Conservation (phyloP, 2,797 vertebrate genomes). For the Helicolenus hilgendorfi region DNA sequence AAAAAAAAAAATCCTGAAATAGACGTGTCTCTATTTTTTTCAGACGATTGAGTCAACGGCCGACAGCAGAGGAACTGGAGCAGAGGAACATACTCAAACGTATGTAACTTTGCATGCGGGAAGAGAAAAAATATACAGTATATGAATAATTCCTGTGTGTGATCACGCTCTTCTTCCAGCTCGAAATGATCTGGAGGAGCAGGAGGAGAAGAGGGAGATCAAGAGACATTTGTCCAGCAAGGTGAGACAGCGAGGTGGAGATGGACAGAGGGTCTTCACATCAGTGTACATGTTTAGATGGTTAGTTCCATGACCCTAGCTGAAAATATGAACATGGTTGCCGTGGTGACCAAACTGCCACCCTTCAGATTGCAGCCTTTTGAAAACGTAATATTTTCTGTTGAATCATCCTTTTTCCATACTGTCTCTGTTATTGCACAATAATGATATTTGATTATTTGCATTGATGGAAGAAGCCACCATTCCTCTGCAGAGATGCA, state of each 20-base stretch:
- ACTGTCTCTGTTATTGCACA: neutral
- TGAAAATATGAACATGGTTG: constrained; percentile 25
- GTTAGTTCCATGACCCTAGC: neutral
- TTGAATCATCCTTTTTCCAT: neutral
- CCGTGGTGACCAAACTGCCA: constrained; percentile 19
- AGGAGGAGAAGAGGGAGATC: constrained; percentile 98
- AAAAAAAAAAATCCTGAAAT: constrained; percentile 46
- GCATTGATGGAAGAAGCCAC: neutral
- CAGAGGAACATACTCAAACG: constrained; percentile 99
- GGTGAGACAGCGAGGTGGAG: constrained; percentile 86
- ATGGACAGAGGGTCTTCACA: neutral
- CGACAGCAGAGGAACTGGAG: constrained; percentile 97
- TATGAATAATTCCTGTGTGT: neutral
- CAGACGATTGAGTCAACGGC: constrained; percentile 97
- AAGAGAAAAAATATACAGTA: neutral
- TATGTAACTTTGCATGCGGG: constrained; percentile 82
- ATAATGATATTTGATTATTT: neutral
- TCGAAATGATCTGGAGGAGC: constrained; percentile 97
- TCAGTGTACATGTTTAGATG: neutral
- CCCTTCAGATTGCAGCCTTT: constrained; percentile 4
- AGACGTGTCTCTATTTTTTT: constrained; percentile 76
- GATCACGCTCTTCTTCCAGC: constrained; percentile 85
- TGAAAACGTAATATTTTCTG: constrained; percentile 21
- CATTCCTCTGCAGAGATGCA: neutral
- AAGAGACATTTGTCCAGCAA: constrained; percentile 96